These are phyloP conservation scores for Lagocephalus sceleratus DNA, from an alignment of 2,797 vertebrate genomes.

Conservation along the genomic window DNA sequence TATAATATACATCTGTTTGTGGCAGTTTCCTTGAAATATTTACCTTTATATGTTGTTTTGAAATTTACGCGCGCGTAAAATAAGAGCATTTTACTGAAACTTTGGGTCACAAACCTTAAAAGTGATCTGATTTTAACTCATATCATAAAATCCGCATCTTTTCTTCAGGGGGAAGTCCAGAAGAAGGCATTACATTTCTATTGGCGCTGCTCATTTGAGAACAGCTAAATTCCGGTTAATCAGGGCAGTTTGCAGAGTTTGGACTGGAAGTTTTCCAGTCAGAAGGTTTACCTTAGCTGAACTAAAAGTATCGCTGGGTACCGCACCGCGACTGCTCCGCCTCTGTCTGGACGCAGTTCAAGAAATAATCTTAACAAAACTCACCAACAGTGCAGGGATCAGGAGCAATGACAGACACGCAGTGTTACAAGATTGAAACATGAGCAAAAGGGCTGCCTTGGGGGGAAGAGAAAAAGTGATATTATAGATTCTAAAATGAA, in stretches of 20 bases:
- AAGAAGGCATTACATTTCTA: slow-evolving; percentile 18
- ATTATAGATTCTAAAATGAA: not conserved
- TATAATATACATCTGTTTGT: too few relatives aligned
- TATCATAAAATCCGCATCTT: slow-evolving; percentile 2
- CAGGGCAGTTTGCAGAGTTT: slow-evolving; percentile 52
- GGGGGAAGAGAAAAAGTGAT: not conserved
- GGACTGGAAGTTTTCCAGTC: slow-evolving; percentile 51
- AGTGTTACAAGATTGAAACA: not conserved
- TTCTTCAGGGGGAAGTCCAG: slow-evolving; percentile 5
- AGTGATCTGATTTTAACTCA: not conserved
- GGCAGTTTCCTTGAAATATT: not conserved
- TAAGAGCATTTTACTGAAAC: too few relatives aligned
- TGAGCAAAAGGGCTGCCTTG: not conserved
- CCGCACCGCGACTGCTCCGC: not conserved
- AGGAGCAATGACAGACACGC: not conserved
- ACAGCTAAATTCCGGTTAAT: slow-evolving; percentile 43
- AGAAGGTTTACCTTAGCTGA: slow-evolving; percentile 61
- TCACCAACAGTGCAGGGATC: too few relatives aligned
- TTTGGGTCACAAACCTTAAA: not conserved
- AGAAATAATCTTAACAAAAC: not conserved
- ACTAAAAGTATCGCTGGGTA: slow-evolving; percentile 36
- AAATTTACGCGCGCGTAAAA: not conserved
- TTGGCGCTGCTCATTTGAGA: slow-evolving; percentile 23
- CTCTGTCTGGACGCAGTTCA: slow-evolving; percentile 11
- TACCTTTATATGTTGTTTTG: not conserved